Conservation (phyloP, 2,113 vertebrate species). For the Vanacampus margaritifer region DNA sequence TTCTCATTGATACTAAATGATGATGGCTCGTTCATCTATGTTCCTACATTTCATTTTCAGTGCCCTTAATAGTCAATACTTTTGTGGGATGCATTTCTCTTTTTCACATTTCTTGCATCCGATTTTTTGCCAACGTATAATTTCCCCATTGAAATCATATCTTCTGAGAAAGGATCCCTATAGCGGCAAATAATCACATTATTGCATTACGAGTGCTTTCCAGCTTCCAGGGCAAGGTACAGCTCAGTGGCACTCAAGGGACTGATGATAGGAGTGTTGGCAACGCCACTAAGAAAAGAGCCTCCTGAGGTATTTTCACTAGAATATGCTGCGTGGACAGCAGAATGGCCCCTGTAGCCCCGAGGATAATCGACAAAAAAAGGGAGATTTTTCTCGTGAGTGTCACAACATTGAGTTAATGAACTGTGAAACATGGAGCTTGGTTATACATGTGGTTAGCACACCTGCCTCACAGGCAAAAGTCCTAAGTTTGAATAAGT, state of each 20-base stretch:
- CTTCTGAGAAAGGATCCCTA: slow-evolving; percentile 1
- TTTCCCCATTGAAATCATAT: neutral
- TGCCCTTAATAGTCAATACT: neutral
- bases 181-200: slow-evolving; percentile 27
- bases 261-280: slow-evolving; percentile 46
- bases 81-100: neutral
- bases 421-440: neutral
- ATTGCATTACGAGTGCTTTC: slow-evolving; percentile 18
- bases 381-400: neutral
- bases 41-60: neutral
- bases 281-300: slow-evolving; percentile 40
- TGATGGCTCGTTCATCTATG: neutral
- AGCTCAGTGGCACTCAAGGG: slow-evolving; percentile 42
- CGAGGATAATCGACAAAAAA: slow-evolving; percentile 23
- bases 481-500: neutral
- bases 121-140: neutral
- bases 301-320: slow-evolving; percentile 46
- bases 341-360: slow-evolving; percentile 41
- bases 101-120: neutral
- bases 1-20: neutral
- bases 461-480: neutral
- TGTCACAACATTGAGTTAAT: neutral
- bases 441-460: neutral
- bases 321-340: slow-evolving; percentile 49
- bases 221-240: slow-evolving; percentile 33